Evolutionary conservation across 1,140 invertebrate species (phyloP), one percentile per base, ranked within the genome.

Genomic region (Megalonaias nervosa): DNA sequence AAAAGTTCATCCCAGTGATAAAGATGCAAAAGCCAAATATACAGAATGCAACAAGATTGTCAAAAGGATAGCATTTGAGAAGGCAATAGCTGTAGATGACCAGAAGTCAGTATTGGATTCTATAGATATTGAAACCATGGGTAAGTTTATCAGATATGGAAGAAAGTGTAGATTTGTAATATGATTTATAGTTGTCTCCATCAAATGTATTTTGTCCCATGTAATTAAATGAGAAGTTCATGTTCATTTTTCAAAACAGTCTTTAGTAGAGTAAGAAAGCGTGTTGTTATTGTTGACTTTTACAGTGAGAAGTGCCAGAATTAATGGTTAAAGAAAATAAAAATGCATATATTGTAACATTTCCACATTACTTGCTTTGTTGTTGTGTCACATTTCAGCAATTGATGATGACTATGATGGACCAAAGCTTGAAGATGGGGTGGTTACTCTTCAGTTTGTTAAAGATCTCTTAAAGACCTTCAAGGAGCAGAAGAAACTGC

Each of bases 31-130:
- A 91, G 85, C 94, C n/a, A 99, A 99, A 90, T 99, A 93, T 87
- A 94, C 93, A 60, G 98, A 99, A 92, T 99, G 98, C 91, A 95
- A 94, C 89, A 99, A 99, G 93, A 97, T 99, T 87, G 95, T 99
- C 5, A 97, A 95, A 90, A 95, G 95, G 92, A 93, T 97, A 80
- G 97, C 97, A 2, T 99, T 99, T 92, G 96, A 98, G 90, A 97
- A 97, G 91, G 99, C 99, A 2, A 99, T 99, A 86, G 94, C 97
- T 16, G 95, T 97, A 3, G 97, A 99, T 84, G 95, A 97, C 78
- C 95, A 95, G 86, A 96, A 95, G 84, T 95, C 94, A 87, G 93
- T 99, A 80, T 94, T 96, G 11, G 96, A 98, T 76, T 92, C 93
- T 77, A 95, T 99, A 81, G 95, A 99, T 90, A 91, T 98, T 84